Evolutionary conservation across 2,113 vertebrate genomes (phyloP), one percentile per base, ranked within the genome.

Genomic region (Lynx canadensis): DNA sequence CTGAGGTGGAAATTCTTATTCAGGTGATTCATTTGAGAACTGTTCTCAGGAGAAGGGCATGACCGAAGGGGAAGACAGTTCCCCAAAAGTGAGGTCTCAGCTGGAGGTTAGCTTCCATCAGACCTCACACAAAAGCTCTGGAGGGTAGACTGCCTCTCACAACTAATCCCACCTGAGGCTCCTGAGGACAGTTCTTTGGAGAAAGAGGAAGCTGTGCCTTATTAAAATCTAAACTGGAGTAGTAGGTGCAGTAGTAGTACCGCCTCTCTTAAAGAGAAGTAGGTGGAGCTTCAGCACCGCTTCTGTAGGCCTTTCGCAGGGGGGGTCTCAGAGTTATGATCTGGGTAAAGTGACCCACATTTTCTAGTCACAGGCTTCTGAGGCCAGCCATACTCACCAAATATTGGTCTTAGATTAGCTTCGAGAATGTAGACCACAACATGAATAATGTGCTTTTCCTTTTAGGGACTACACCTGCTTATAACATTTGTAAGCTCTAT

Each of bases 321-420:
- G 41, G 45, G 25, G 13, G 21, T 55, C 78, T 92, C 90, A 7
- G 60, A 82, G 65, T 87, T 84, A 74, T 12, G 52, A 90, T 69
- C 21, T 55, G 55, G 25, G 2, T n/a, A 60, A 76, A 82, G 25
- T 29, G 33, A 50, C 48, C 19, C 41, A 96, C 12, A 60, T 71
- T 80, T 88, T 93, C 55, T 52, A 81, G 31, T 68, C 71, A 63
- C 21, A 63, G 82, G 76, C 19, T 60, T 74, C 25, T 88, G 71
- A 91, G 16, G 5, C 18, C 74, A 89, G 71, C 33, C 6, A 1
- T 38, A 71, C 89, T 74, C 81, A 91, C 71, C 79, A 97, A 89
- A 93, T 82, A 71, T 45, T 79, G 23, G 89, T 85, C 65, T 96
- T 93, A 15, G 6, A n/a, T 96, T 57, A 93, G 55, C 45, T 85